Percentiles rank a stretch among this genome's conserved stretches.
Conservation (phyloP, 1,140 invertebrate species). For the Limonius californicus region DNA sequence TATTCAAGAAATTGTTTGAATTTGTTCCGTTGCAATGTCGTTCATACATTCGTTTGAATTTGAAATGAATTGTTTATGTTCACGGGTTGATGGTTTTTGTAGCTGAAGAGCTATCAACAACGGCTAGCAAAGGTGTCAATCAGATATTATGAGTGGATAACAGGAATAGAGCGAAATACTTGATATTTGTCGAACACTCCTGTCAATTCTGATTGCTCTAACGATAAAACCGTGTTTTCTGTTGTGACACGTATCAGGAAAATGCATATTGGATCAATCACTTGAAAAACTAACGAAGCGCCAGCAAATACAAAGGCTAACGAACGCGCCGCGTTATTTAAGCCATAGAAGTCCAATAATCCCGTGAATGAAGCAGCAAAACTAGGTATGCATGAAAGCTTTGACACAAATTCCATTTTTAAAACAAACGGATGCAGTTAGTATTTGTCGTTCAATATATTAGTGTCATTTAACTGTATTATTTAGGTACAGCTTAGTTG, state of each 20-base stretch:
- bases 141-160: no score
- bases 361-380: background rate
- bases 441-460: no score
- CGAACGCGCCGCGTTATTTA: background rate
- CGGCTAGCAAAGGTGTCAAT: no score
- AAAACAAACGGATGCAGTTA: no score
- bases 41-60: background rate
- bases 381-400: no score
- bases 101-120: no score
- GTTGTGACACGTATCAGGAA: constrained; percentile 1
- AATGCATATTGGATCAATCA: constrained; percentile 5
- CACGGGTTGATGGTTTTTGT: background rate
- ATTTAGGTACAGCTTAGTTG: no score
- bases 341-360: background rate
- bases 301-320: background rate
- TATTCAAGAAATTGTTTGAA: background rate
- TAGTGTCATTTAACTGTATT: no score
- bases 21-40: background rate
- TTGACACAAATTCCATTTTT: no score
- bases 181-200: no score
- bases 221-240: background rate
- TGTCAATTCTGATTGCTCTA: background rate
- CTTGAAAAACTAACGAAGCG: constrained; percentile 12
- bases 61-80: background rate
- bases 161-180: no score